Conservation (phyloP, 2,797 vertebrate species). For the Ataeniobius toweri region DNA sequence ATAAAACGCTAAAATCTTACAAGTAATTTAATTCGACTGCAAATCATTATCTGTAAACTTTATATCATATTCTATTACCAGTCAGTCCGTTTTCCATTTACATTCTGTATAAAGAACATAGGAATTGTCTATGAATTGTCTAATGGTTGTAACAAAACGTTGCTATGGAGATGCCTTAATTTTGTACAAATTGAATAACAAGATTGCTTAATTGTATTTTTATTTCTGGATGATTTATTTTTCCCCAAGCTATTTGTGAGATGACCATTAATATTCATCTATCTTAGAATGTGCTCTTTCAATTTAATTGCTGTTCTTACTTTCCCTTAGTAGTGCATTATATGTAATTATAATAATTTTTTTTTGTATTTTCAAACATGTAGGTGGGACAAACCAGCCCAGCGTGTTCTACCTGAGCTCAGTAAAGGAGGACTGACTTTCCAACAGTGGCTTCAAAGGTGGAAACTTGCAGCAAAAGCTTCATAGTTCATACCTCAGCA, state of each 20-base stretch:
- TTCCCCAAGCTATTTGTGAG: not conserved
- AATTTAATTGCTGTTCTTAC: not conserved
- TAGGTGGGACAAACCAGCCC: conserved; percentile 86
- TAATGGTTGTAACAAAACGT: not conserved
- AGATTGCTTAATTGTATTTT: not conserved
- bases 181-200: not conserved
- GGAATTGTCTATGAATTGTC: too few species aligned
- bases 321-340: not conserved
- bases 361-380: conserved; percentile 25
- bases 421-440: conserved; percentile 76
- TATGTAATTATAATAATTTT: not conserved
- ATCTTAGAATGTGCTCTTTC: not conserved
- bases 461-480: conserved; percentile 78
- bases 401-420: conserved; percentile 76
- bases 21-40: too few species aligned
- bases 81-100: not conserved
- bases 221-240: not conserved
- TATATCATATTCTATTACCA: not conserved
- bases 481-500: conserved; percentile 32
- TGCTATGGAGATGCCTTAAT: not conserved
- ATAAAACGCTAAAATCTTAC: too few species aligned
- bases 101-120: not conserved
- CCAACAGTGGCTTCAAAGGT: conserved; percentile 83
- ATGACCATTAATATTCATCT: not conserved
- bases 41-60: not conserved